Evolutionary conservation across 2,113 vertebrate species (phyloP).

Genomic region (Sclerurus mexicanus): DNA sequence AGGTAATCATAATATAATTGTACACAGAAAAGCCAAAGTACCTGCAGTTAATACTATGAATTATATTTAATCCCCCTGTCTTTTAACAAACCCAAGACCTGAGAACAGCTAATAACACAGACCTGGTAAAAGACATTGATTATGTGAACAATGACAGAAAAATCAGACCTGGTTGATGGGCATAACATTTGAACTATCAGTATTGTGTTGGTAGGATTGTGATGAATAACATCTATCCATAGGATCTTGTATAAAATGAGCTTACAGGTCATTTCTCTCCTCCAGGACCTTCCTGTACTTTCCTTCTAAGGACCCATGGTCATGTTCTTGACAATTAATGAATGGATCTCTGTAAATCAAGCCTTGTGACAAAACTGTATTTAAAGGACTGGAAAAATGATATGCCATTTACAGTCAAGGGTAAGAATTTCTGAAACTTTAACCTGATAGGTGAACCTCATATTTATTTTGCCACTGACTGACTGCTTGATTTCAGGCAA

Average conservation of each 20-base stretch:
- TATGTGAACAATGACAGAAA: background rate
- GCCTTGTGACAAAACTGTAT: background rate
- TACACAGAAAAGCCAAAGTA: background rate
- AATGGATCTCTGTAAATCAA: background rate
- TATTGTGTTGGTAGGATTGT: background rate
- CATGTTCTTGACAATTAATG: background rate
- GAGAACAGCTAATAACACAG: background rate
- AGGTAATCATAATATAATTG: background rate
- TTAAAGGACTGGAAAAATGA: background rate
- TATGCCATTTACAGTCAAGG: background rate
- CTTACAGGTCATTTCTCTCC: background rate
- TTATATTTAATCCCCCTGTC: background rate
- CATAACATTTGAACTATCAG: background rate
- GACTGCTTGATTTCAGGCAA: background rate
- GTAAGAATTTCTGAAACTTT: background rate
- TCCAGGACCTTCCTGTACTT: background rate
- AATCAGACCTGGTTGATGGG: background rate
- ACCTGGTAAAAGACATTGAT: background rate
- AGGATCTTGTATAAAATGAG: background rate
- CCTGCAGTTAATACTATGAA: background rate
- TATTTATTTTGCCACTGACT: background rate
- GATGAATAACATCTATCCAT: background rate
- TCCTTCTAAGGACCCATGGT: background rate
- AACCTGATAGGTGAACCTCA: background rate
- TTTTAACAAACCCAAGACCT: background rate